A percentile compares a stretch with the other conserved stretches of the same genome.
These are phyloP conservation scores for Tanypteryx hageni DNA, from an alignment of 2,888 invertebrate genomes.

Conservation along the genomic window DNA sequence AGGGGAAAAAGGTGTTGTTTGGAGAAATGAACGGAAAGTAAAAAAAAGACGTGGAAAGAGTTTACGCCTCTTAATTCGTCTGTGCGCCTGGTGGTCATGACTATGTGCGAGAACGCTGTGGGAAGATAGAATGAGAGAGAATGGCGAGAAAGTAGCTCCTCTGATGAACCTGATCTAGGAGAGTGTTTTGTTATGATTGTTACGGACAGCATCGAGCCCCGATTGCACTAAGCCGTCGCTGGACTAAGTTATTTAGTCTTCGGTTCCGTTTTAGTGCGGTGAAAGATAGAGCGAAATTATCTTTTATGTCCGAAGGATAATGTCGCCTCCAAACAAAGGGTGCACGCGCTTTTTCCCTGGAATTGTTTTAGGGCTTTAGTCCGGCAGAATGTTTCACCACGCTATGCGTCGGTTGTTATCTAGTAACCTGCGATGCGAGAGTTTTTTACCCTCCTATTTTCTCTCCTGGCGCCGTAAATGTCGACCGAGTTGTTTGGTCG, in stretches of 20 bases:
- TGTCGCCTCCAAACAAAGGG: neutral
- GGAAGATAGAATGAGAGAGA: neutral
- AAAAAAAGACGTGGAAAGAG: constrained; percentile 2
- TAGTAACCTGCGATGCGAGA: constrained; percentile 5
- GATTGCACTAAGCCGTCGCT: neutral
- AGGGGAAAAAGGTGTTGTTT: constrained; percentile 15
- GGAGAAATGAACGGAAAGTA: neutral
- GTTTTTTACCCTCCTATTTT: neutral
- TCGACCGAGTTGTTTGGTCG: neutral
- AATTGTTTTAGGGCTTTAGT: neutral
- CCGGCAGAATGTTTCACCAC: neutral
- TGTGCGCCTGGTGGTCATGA: neutral
- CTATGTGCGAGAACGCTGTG: neutral
- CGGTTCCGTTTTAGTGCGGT: neutral
- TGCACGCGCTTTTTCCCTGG: neutral
- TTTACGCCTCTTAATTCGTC: constrained; percentile 47
- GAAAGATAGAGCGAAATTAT: neutral
- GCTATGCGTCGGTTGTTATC: constrained; percentile 22
- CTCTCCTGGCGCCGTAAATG: neutral
- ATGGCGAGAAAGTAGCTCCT: neutral
- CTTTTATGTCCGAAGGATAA: neutral
- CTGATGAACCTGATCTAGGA: constrained; percentile 12
- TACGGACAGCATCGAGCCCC: neutral
- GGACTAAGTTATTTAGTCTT: neutral
- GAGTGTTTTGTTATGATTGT: constrained; percentile 18